Evolutionary conservation across 2,113 vertebrate genomes (phyloP), one percentile per base, ranked within the genome.

Genomic region (Aix galericulata): DNA sequence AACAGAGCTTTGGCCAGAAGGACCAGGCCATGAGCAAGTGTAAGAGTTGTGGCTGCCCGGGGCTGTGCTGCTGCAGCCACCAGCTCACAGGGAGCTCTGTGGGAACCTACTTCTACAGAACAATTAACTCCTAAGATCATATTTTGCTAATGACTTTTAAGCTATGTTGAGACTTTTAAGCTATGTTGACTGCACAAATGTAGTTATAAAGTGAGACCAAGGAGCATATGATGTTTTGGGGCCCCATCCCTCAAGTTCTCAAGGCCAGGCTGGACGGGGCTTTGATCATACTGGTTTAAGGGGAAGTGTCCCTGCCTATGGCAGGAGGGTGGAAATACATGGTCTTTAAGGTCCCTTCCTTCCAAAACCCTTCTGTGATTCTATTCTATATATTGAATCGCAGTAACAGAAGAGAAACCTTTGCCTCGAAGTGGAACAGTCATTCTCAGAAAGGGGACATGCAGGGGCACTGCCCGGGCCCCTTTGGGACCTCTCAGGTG

Each of bases 41-140:
- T 0, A 3, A 15, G 36, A 21, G 42, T 3, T 21, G 3, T 3
- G 36, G 6, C 36, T 14, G 69, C 17, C 10, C 3, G 1, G 23
- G 55, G 52, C 4, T 4, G 1, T 21, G 69, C 63, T 59, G 52
- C 56, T 59, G 34, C n/a, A 4, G 6, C 2, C 2, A 9, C 18
- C 34, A 11, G 3, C 20, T 27, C 13, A 12, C 1, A 1, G 4
- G 9, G 38, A 72, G 13, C 5, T 86, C 2, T 6, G 17, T 0
- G 4, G 6, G 36, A 68, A 34, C 10, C 56, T 62, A 7, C 1
- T 5, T 27, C 17, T 17, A 10, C 29, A 7, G 9, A 18, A 32
- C 32, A 46, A 38, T 32, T 32, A 14, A 62, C 73, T 71, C 27
- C 29, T 13, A 60, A 56, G 23, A 4, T 3, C 17, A 7, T 23